Base-by-base conservation (phyloP, 2,113 vertebrate species). In the Panthera uncia region DNA sequence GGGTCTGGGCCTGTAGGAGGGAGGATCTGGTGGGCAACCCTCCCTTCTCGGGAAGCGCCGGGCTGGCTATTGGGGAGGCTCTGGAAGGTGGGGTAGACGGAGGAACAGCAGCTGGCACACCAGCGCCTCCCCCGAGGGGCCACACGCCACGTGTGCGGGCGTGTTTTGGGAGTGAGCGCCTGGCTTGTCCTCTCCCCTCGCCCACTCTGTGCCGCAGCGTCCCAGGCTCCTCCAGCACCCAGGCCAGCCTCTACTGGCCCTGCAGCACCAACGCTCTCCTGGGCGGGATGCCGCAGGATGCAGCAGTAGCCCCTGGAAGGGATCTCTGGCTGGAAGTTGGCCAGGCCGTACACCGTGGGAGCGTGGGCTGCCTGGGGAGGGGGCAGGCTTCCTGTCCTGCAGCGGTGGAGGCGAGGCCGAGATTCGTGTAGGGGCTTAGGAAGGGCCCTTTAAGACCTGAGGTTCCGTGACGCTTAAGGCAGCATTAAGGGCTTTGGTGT, bases 91-190 rank as follows among this genome's bases (percentile, higher is more conserved):
- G 45, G 38, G 36, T 38, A 3, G 14, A 41, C 25, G 14, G 12
- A 33, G 78, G 31, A 41, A 38, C 12, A 5, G 21, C 63, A 33
- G 36, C 18, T 29, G 5, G 29, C 4, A 0, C 5, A 21, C 55
- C 0, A 0, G n/a, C 25, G 5, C 50, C 87, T 76, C 27, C 85
- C 8, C 15, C 2, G 36, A 1, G 19, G 13, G 31, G 48, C 48
- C 15, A 52, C 29, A 0, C 2, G 0, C 84, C 13, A 10, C 45
- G 0, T 4, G 4, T 13, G 36, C 55, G 2, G 31, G 7, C 0
- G 0, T 33, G 41, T 25, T 31, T 55, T 19, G 0, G 61, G 27
- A 73, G 38, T 0, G 61, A 33, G 78, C 18, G 1, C 21, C n/a
- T 3, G 7, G 1, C 52, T 5, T 6, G 9, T 1, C 50, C 1